A percentile compares a stretch with the other conserved stretches of the same genome.
Conservation (phyloP, 2,888 invertebrate genomes). For the Rhagium mordax region DNA sequence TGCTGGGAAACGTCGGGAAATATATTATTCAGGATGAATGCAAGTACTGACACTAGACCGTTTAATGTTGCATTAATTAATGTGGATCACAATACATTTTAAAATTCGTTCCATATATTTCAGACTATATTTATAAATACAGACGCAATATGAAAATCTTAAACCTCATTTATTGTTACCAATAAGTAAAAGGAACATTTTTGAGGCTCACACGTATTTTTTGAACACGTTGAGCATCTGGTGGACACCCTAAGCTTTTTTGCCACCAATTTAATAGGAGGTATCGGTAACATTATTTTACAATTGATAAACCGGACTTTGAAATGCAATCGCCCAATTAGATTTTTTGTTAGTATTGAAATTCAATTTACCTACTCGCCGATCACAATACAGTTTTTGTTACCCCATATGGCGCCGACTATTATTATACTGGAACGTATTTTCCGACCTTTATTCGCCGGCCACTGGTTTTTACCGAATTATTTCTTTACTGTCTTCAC, state of each 20-base stretch:
- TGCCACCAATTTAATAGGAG: background rate
- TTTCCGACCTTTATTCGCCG: background rate
- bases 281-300: background rate
- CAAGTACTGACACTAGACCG: too few relatives aligned
- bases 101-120: too few relatives aligned
- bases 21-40: too few relatives aligned
- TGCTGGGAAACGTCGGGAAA: too few relatives aligned
- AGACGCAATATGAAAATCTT: too few relatives aligned
- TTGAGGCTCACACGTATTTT: too few relatives aligned
- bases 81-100: too few relatives aligned
- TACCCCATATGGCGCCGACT: slow-evolving; percentile 5
- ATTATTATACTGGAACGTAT: background rate
- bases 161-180: too few relatives aligned
- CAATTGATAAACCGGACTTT: background rate
- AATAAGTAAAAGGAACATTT: too few relatives aligned
- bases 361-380: slow-evolving; percentile 3
- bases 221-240: background rate
- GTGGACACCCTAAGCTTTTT: background rate
- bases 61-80: too few relatives aligned
- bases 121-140: too few relatives aligned
- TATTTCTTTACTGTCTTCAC: too few relatives aligned
- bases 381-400: slow-evolving; percentile 16
- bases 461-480: background rate
- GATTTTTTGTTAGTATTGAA: slow-evolving; percentile 2
- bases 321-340: background rate